These are phyloP conservation scores for Tetragonula clypearis DNA, from an alignment of 1,140 invertebrate species.

Conservation along the genomic window DNA sequence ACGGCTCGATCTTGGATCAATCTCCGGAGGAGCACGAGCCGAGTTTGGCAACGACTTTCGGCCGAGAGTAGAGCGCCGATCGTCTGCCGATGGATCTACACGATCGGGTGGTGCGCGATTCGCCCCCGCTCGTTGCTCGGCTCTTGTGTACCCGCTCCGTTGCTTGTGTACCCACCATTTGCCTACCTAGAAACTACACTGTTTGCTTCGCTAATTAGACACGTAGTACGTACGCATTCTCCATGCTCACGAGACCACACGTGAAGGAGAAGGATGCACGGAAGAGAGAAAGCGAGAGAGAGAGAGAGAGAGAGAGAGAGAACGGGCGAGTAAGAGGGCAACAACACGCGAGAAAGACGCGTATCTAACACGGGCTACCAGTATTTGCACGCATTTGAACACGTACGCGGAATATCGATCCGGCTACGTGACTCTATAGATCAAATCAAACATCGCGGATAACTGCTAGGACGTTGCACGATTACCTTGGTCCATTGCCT, in stretches of 20 bases:
- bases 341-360: conserved; percentile 38
- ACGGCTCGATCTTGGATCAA: background rate
- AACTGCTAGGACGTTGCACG: conserved; percentile 58
- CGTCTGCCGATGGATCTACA: background rate
- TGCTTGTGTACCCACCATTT: conserved; percentile 60
- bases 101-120: conserved; percentile 13
- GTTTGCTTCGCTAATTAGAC: conserved; percentile 77
- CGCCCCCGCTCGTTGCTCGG: background rate
- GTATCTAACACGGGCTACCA: conserved; percentile 53
- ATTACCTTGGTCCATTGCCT: conserved; percentile 70
- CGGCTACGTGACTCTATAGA: conserved; percentile 63
- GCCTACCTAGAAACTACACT: conserved; percentile 74
- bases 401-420: conserved; percentile 67
- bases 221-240: conserved; percentile 70
- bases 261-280: background rate
- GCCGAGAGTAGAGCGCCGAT: background rate
- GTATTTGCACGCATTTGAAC: conserved; percentile 55
- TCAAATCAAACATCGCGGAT: conserved; percentile 64
- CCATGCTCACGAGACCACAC: conserved; percentile 41
- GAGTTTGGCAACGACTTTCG: conserved; percentile 32
- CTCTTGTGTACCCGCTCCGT: conserved; percentile 11
- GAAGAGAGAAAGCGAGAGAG: background rate
- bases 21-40: background rate
- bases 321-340: background rate
- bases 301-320: background rate